A percentile compares a stretch with the other conserved stretches of the same genome.
Conservation (phyloP, 2,113 vertebrate genomes). For the Jacana jacana region DNA sequence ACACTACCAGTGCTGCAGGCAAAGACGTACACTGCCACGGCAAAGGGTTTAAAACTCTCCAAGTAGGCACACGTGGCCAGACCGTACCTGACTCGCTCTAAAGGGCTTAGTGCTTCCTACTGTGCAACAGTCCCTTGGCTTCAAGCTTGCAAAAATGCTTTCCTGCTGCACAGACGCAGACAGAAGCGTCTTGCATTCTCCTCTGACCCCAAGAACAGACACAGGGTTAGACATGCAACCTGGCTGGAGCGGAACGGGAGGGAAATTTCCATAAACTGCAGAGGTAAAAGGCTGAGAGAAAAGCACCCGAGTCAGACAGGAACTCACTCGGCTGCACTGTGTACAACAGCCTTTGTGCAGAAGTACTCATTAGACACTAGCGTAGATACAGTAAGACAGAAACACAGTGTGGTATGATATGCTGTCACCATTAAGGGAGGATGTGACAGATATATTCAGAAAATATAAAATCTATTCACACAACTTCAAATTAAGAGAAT, state of each 20-base stretch:
- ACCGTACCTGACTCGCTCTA: not conserved
- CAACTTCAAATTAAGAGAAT: not conserved
- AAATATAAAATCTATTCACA: conserved; percentile 23
- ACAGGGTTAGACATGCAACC: not conserved
- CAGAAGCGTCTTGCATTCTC: not conserved
- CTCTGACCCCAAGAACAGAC: not conserved
- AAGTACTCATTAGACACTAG: conserved; percentile 29
- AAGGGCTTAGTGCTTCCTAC: not conserved
- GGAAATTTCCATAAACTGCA: not conserved
- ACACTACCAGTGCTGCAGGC: not conserved
- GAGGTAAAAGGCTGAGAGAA: not conserved
- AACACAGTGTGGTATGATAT: not conserved
- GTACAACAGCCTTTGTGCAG: conserved; percentile 34
- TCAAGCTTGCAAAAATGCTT: not conserved
- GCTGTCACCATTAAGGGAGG: conserved; percentile 44
- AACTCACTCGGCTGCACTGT: not conserved
- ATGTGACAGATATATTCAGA: conserved; percentile 27
- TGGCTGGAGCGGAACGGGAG: not conserved
- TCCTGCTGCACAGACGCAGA: not conserved
- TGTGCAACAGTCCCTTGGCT: accelerated
- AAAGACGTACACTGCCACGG: not conserved
- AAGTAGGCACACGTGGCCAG: accelerated
- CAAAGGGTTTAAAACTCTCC: not conserved
- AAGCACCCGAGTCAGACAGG: not conserved
- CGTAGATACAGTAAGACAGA: not conserved